Evolutionary conservation across 2,888 invertebrate species (phyloP).

Genomic region (Pimpla rufipes): DNA sequence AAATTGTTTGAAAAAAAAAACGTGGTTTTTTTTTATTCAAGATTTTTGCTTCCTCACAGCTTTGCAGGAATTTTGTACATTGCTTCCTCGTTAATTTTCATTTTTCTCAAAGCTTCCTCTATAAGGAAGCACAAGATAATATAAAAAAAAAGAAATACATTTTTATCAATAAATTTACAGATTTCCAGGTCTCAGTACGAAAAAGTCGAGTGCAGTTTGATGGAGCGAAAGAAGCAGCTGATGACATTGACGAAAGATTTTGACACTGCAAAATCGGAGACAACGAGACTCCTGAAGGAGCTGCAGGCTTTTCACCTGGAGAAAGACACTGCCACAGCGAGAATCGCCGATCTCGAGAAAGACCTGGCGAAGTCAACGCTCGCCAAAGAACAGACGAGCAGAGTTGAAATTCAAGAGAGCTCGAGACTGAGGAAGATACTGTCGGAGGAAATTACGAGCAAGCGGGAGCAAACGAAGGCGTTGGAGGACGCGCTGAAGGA

Average conservation of each 20-base stretch:
- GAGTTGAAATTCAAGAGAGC: conserved; percentile 73
- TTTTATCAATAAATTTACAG: conserved; percentile 60
- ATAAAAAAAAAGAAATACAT: not conserved
- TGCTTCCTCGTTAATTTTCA: no score
- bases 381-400: conserved; percentile 73
- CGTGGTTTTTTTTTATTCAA: no score
- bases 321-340: conserved; percentile 75
- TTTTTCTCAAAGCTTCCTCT: no score
- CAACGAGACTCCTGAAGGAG: conserved; percentile 75
- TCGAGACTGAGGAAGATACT: conserved; percentile 74
- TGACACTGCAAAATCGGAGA: conserved; percentile 74
- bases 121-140: no score
- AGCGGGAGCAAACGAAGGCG: conserved; percentile 75
- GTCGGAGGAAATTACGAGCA: conserved; percentile 76
- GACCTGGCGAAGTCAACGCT: conserved; percentile 73
- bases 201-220: conserved; percentile 71
- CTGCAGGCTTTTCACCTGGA: conserved; percentile 77
- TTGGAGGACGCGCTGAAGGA: conserved; percentile 77
- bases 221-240: conserved; percentile 70
- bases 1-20: no score
- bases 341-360: conserved; percentile 77
- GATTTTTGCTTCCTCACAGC: no score
- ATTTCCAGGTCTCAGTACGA: conserved; percentile 72
- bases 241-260: conserved; percentile 73
- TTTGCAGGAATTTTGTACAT: no score